Base-by-base conservation (phyloP, 1,140 invertebrate species). In the Cydia fagiglandana region DNA sequence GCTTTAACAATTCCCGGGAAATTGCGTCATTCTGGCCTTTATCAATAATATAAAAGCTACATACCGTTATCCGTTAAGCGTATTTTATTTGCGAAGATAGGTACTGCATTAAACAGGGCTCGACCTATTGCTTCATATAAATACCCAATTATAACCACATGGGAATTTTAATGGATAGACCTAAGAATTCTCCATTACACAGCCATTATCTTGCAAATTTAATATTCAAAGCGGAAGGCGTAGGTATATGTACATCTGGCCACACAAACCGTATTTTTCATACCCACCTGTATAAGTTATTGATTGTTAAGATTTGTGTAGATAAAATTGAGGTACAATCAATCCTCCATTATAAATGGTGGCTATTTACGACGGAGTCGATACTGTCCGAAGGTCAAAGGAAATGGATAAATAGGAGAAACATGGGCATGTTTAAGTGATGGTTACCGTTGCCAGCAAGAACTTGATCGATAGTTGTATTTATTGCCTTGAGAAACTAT, bases 21-120 rank as follows among this genome's bases (percentile, higher is more conserved):
- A 24, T 61, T 61, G 56, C 17, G 56, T 61, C 9, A 24, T 10
- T 61, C 56, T 61, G 56, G 7, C 17, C 56, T 61, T 61, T 61
- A 20, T 24, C 56, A 61, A 61, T 61, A 61, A 61, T 61, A 61
- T 61, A 61, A 20, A 24, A 61, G 56, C 56, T 61, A 61, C 56
- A 12, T 17, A 53, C 50, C 13, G 45, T 47, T 47, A n/a, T n/a
- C n/a, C n/a, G n/a, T n/a, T n/a, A 13, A 47, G 45, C 47, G 47
- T 56, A 7, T 17, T 56, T 56, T 56, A n/a, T 56, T 56, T 17
- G 6, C 53, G 5, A n/a, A n/a, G n/a, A n/a, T 17, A 56, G n/a
- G 20, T 56, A 56, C 53, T 56, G 53, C 5, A 56, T 20, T 20
- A 56, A 56, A 56, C 3, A 56, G n/a, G n/a, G 53, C n/a, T 17